Conservation (phyloP, 2,113 vertebrate species). For the Ramphastos sulfuratus region DNA sequence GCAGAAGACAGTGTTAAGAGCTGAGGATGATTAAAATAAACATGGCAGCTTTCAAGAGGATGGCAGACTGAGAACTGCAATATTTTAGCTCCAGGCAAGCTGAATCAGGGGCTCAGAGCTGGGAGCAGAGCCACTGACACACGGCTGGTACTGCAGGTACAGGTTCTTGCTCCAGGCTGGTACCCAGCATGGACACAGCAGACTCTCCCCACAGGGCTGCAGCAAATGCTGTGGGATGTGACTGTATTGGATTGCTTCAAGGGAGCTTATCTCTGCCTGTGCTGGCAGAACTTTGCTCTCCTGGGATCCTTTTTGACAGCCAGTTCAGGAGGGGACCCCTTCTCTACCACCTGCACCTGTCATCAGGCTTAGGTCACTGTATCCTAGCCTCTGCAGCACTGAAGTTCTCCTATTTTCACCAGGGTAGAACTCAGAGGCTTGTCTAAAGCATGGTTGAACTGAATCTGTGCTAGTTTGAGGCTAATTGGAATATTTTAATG, state of each 20-base stretch:
- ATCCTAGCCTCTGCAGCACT: not conserved
- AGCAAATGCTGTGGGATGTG: not conserved
- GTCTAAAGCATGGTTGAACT: not conserved
- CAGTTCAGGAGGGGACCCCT: accelerated
- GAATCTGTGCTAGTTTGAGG: not conserved
- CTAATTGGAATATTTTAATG: too few relatives aligned
- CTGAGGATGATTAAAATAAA: not conserved
- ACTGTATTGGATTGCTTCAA: accelerated
- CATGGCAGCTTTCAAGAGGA: not conserved
- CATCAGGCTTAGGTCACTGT: not conserved
- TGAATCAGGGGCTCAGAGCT: not conserved
- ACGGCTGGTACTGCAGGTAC: accelerated
- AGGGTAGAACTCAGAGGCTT: not conserved
- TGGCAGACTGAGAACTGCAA: not conserved
- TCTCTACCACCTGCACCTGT: not conserved
- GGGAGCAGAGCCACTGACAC: accelerated
- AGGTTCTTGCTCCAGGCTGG: accelerated
- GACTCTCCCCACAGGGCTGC: not conserved
- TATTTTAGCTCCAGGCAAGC: not conserved
- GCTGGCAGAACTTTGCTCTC: not conserved
- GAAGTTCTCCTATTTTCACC: not conserved
- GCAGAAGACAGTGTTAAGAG: not conserved
- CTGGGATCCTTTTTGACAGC: not conserved
- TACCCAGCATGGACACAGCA: not conserved
- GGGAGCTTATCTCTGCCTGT: not conserved